A percentile compares a stretch with the other conserved stretches of the same genome.
These are phyloP conservation scores for Pontoporia blainvillei DNA, from an alignment of 2,113 vertebrate genomes.

Conservation along the genomic window DNA sequence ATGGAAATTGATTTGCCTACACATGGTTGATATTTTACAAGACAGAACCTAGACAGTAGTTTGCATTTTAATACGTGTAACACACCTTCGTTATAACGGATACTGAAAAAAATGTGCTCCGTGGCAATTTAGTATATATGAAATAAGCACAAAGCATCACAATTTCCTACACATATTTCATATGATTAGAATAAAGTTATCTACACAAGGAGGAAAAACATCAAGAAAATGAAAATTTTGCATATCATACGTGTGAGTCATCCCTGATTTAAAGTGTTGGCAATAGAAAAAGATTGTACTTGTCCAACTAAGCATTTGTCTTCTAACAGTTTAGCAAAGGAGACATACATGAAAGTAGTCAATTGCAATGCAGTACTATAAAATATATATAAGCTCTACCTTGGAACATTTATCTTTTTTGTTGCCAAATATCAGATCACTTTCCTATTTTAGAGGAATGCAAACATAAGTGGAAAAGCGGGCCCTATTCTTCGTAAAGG, in stretches of 20 bases:
- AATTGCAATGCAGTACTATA: not conserved
- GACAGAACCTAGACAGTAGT: not conserved
- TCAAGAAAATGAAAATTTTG: constrained; percentile 19
- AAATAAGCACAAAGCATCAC: constrained; percentile 19
- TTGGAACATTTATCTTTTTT: not conserved
- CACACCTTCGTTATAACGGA: not conserved
- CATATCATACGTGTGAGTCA: constrained; percentile 12
- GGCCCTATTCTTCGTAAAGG: not conserved
- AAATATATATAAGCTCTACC: not conserved
- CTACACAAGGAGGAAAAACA: not conserved
- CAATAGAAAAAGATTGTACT: not conserved
- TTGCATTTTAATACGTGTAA: constrained; percentile 6
- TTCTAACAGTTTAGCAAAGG: not conserved
- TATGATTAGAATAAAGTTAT: constrained; percentile 30
- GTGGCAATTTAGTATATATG: not conserved
- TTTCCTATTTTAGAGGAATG: not conserved
- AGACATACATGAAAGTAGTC: not conserved
- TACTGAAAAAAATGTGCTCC: not conserved
- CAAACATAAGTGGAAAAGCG: not conserved
- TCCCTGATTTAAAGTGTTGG: constrained; percentile 38
- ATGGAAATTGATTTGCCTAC: constrained; percentile 13
- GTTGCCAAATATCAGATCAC: not conserved
- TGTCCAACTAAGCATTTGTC: not conserved
- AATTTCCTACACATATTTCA: not conserved
- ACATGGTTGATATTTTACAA: not conserved